Evolutionary conservation across 2,888 invertebrate genomes (phyloP).

Genomic region (Athetis lepigone): DNA sequence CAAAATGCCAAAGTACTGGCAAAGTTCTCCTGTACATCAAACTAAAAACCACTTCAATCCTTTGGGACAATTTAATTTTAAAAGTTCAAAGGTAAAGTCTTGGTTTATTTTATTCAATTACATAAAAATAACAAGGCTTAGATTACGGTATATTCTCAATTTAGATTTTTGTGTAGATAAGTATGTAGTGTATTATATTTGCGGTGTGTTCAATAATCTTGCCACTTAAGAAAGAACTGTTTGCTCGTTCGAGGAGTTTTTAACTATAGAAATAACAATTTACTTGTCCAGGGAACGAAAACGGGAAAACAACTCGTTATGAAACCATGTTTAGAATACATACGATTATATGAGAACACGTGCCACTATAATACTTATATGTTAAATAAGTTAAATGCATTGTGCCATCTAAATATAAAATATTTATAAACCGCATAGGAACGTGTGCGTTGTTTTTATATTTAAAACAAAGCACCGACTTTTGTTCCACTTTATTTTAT

Average conservation of each 20-base stretch:
- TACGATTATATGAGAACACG: too few species aligned
- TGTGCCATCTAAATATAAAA: background rate
- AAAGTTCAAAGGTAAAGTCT: slow-evolving; percentile 12
- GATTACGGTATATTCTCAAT: background rate
- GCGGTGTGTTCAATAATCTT: background rate
- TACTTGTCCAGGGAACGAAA: background rate
- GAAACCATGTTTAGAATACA: too few species aligned
- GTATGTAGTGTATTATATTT: background rate
- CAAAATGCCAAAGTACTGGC: slow-evolving; percentile 14
- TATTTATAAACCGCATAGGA: background rate
- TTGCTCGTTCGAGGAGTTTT: background rate
- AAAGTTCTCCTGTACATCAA: slow-evolving; percentile 21
- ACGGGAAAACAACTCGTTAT: background rate
- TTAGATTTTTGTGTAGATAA: background rate
- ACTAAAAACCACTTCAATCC: slow-evolving; percentile 1
- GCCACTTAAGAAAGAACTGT: background rate
- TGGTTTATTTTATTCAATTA: background rate
- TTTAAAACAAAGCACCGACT: background rate
- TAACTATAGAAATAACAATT: background rate
- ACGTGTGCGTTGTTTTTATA: background rate
- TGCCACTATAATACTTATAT: too few species aligned
- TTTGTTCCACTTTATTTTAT: background rate
- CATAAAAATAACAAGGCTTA: background rate
- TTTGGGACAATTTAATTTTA: slow-evolving; percentile 8
- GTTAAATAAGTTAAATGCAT: too few species aligned